Percentiles rank a stretch among this genome's conserved stretches.
Evolutionary conservation across 2,888 invertebrate genomes (phyloP).

Genomic region (Scaptomyza parva): DNA sequence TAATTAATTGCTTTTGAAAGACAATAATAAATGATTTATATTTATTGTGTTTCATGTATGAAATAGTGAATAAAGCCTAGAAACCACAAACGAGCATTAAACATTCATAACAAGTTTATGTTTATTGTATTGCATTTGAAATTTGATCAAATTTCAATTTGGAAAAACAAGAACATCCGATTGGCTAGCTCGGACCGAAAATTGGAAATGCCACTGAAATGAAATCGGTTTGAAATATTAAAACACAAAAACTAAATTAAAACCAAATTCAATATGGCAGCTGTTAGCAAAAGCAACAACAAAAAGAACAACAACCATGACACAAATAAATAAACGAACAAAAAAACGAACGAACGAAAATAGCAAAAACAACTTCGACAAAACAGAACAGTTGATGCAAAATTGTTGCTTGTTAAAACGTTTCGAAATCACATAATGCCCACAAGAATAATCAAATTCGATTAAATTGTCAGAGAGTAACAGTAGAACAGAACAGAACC

Average conservation of each 20-base stretch:
- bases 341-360: background rate
- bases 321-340: background rate
- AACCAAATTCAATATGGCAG: conserved; percentile 36
- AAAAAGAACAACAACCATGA: conserved; percentile 2
- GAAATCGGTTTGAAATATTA: conserved; percentile 42
- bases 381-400: conserved; percentile 17
- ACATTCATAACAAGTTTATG: conserved; percentile 42
- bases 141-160: conserved; percentile 73
- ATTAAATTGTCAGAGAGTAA: conserved; percentile 58
- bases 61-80: conserved; percentile 18
- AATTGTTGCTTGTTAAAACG: conserved; percentile 15
- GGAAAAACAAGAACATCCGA: conserved; percentile 29
- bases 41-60: background rate
- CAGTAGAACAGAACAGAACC: conserved; percentile 12
- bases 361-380: background rate
- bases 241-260: conserved; percentile 57
- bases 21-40: too few relatives aligned
- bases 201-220: conserved; percentile 38
- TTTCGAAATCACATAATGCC: conserved; percentile 40
- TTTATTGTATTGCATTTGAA: conserved; percentile 47
- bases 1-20: too few relatives aligned
- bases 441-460: conserved; percentile 65
- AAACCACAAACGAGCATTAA: conserved; percentile 31
- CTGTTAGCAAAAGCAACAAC: conserved; percentile 7
- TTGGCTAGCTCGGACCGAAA: conserved; percentile 14